Evolutionary conservation across 2,888 invertebrate species (phyloP), one percentile per base, ranked within the genome.

Genomic region (Calameuta idolon): DNA sequence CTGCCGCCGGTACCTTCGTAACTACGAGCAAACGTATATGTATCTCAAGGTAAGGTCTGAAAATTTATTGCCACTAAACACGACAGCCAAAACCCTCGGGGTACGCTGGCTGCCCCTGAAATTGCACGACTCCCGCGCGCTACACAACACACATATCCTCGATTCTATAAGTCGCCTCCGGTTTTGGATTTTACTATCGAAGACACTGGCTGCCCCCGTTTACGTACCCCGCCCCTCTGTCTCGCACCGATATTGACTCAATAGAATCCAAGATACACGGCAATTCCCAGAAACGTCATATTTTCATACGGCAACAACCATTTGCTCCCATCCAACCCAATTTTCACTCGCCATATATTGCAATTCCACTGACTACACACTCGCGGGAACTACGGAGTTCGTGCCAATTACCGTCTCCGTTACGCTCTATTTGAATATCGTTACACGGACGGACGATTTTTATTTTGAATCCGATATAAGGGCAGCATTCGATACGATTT

Each of bases 61-160:
- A 82, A 86, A 86, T 87, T 87, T 86, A 87, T 86, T 79, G 83
- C 83, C 81, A 82, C 83, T 84, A 84, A 86, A 85, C 85, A 84
- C 80, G 84, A 83, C 84, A 82, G 73, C 79, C 79, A 82, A 84
- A 85, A 84, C 77, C 80, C 80, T 75, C 73, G 37, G 23, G 55
- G 55, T 23, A 74, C 69, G 30, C 75, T 74, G 74, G 37, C 81
- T 79, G 78, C 74, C 80, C 78, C 76, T 80, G 83, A 84, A 84
- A 84, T 82, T 85, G 81, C 82, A 74, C 33, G 34, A 75, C 74
- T 76, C 68, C 73, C 69, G 35, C 12, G 35, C 12, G 71, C 73
- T 68, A 33, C 33, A 33, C 31, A 31, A 31, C 2, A 69, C 69
- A 11, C 35, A 37, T 77, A 73, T 69, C 31, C 68, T 15, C 34